Evolutionary conservation across 2,888 invertebrate species (phyloP).

Genomic region (Cephus runcator): DNA sequence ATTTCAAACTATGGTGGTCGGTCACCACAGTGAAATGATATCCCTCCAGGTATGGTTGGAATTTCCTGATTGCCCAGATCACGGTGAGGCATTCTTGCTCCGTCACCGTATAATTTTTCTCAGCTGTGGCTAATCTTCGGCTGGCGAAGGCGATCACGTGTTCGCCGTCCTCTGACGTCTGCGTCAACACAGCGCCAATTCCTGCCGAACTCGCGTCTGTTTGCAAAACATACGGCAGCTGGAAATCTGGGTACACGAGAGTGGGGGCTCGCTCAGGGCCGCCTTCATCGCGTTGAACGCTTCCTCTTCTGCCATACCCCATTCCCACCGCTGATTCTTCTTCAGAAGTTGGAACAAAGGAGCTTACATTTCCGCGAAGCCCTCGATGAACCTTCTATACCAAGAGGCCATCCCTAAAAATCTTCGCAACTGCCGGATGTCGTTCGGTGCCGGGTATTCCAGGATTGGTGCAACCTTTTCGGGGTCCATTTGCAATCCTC

Average conservation of each 20-base stretch:
- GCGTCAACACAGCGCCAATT: conserved; percentile 21
- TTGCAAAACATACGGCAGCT: conserved; percentile 18
- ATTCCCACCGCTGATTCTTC: conserved; percentile 5
- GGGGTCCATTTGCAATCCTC: conserved; percentile 37
- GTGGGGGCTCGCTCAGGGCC: conserved; percentile 10
- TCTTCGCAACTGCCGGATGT: conserved; percentile 17
- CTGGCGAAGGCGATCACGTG: conserved; percentile 21
- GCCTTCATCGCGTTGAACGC: conserved; percentile 6
- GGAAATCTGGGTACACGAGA: conserved; percentile 18
- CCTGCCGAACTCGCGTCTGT: conserved; percentile 22
- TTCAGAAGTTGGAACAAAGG: conserved; percentile 25
- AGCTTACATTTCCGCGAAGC: conserved; percentile 14
- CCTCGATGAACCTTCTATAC: conserved; percentile 30
- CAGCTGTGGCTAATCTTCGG: conserved; percentile 7
- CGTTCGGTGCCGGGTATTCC: conserved; percentile 26
- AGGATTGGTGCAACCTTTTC: conserved; percentile 29
- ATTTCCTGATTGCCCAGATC: conserved; percentile 22
- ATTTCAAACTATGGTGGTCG: conserved; percentile 24
- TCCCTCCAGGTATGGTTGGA: conserved; percentile 29
- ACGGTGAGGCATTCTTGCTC: conserved; percentile 26
- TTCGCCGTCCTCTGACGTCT: conserved; percentile 12
- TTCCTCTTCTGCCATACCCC: not conserved
- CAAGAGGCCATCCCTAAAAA: conserved; percentile 37
- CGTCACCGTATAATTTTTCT: conserved; percentile 20
- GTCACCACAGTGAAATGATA: conserved; percentile 6